A percentile compares a stretch with the other conserved stretches of the same genome.
These are phyloP conservation scores for Lycia hirtaria DNA, from an alignment of 2,888 invertebrate species.

Conservation along the genomic window DNA sequence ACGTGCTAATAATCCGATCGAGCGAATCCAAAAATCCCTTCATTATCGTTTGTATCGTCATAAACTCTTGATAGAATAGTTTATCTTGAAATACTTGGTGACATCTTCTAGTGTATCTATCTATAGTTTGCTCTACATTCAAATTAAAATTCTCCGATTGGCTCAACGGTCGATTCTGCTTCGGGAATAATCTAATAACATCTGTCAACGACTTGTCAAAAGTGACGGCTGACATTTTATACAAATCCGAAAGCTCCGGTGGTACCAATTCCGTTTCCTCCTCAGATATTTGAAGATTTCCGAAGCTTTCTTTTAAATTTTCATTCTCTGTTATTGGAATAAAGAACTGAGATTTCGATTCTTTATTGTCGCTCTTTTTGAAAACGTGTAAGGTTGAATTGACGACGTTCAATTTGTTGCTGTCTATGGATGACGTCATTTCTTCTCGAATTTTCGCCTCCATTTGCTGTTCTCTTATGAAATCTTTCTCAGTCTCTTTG, in stretches of 20 bases:
- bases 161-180: slow-evolving; percentile 77
- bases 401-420: slow-evolving; percentile 73
- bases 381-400: slow-evolving; percentile 73
- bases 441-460: slow-evolving; percentile 65
- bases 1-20: slow-evolving; percentile 58
- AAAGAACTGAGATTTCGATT: slow-evolving; percentile 81
- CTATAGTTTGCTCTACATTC: slow-evolving; percentile 74
- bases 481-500: slow-evolving; percentile 70
- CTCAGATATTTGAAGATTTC: slow-evolving; percentile 70
- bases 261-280: slow-evolving; percentile 67
- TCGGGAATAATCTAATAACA: slow-evolving; percentile 74
- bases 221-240: slow-evolving; percentile 57
- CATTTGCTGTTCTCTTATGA: slow-evolving; percentile 55
- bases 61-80: slow-evolving; percentile 77
- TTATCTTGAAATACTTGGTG: slow-evolving; percentile 82
- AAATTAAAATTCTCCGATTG: slow-evolving; percentile 79
- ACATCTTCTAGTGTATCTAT: slow-evolving; percentile 77
- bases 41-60: slow-evolving; percentile 69
- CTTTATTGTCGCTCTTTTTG: slow-evolving; percentile 73
- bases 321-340: slow-evolving; percentile 73
- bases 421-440: slow-evolving; percentile 72
- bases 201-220: slow-evolving; percentile 74
- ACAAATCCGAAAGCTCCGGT: slow-evolving; percentile 71
- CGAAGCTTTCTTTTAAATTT: slow-evolving; percentile 66
- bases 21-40: slow-evolving; percentile 65